Conservation (phyloP, 1,140 invertebrate genomes). For the Zaprionus taronus region DNA sequence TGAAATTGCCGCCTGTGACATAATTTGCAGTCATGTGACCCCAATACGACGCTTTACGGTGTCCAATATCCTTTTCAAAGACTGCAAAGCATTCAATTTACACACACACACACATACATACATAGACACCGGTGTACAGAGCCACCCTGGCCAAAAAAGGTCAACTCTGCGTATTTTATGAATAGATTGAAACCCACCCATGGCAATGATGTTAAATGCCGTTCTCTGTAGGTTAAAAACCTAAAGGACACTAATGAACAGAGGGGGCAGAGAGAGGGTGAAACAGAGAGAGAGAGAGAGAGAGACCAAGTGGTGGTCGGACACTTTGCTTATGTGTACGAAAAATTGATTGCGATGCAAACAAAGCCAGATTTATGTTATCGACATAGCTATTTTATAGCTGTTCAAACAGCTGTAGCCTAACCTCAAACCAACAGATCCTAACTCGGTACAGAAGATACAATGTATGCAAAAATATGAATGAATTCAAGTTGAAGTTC, state of each 20-base stretch:
- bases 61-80: slow-evolving; percentile 51
- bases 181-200: slow-evolving; percentile 50
- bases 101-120: not conserved
- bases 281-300: not conserved
- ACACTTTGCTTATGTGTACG: slow-evolving; percentile 5
- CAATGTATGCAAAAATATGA: not conserved
- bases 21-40: slow-evolving; percentile 69
- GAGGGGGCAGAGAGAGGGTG: not conserved
- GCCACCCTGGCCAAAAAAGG: slow-evolving; percentile 12
- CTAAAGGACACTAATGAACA: slow-evolving; percentile 46
- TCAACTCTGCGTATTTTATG: slow-evolving; percentile 63
- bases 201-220: slow-evolving; percentile 61
- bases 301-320: not conserved
- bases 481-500: no score
- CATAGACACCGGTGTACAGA: not conserved
- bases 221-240: slow-evolving; percentile 53
- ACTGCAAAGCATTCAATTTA: slow-evolving; percentile 39
- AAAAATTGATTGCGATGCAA: slow-evolving; percentile 7
- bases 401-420: not conserved
- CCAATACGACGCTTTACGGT: slow-evolving; percentile 21
- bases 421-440: not conserved
- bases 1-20: slow-evolving; percentile 66
- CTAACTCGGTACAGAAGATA: not conserved
- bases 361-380: slow-evolving; percentile 8
- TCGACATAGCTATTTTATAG: not conserved